Conservation (phyloP, 2,888 invertebrate genomes). For the Latrodectus elegans region DNA sequence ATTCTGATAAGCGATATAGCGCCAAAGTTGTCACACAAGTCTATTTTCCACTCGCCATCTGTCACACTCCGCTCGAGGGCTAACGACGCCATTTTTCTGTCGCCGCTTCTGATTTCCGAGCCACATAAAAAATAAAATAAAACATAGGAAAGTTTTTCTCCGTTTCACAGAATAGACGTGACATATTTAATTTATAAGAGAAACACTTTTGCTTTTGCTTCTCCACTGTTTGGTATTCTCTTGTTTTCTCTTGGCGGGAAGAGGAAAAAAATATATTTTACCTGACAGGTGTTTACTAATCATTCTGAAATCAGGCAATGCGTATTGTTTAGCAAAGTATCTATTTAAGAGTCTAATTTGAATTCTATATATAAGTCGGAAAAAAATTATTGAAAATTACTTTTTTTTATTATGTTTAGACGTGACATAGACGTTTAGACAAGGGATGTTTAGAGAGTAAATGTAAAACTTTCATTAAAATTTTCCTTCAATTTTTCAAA, state of each 20-base stretch:
- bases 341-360: too few relatives aligned
- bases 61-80: conserved; percentile 57
- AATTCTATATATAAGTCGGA: too few relatives aligned
- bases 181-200: conserved; percentile 66
- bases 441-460: too few relatives aligned
- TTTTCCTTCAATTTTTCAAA: too few relatives aligned
- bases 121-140: conserved; percentile 11
- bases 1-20: conserved; percentile 1
- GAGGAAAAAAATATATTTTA: conserved; percentile 13
- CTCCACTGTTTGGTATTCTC: background rate
- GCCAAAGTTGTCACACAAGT: conserved; percentile 21
- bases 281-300: conserved; percentile 34
- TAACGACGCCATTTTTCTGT: conserved; percentile 67
- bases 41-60: conserved; percentile 42
- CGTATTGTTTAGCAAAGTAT: too few relatives aligned
- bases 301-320: background rate
- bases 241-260: background rate
- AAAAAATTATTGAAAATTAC: too few relatives aligned
- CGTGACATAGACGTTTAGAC: too few relatives aligned
- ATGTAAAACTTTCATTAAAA: too few relatives aligned
- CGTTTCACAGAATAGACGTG: conserved; percentile 52
- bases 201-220: conserved; percentile 4
- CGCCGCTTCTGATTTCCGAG: conserved; percentile 48
- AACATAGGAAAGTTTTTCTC: background rate
- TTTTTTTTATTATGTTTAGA: too few relatives aligned